Evolutionary conservation across 2,888 invertebrate species (phyloP).

Genomic region (Nymphalis c-album): DNA sequence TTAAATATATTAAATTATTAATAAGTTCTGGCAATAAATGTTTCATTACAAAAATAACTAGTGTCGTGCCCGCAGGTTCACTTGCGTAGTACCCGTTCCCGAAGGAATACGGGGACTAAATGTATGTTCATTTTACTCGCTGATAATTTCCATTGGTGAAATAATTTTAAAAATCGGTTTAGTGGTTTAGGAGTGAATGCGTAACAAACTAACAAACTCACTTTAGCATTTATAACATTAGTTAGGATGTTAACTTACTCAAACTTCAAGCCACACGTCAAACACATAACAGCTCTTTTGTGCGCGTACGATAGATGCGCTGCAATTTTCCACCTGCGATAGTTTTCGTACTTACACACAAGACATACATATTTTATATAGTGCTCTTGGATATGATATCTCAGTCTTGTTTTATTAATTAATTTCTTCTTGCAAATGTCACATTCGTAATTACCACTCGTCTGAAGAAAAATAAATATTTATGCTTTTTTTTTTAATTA

Average conservation of each 20-base stretch:
- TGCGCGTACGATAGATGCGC: constrained; percentile 20
- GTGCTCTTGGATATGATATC: constrained; percentile 22
- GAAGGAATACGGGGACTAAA: too few relatives aligned
- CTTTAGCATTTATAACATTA: neutral
- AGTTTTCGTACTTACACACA: constrained; percentile 24
- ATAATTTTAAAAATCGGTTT: too few relatives aligned
- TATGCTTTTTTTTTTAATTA: too few relatives aligned
- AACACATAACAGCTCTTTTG: constrained; percentile 20
- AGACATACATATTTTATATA: constrained; percentile 26
- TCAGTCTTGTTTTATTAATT: neutral
- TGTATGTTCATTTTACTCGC: too few relatives aligned
- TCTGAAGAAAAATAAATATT: constrained; percentile 18
- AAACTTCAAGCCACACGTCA: constrained; percentile 27
- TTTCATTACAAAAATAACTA: neutral
- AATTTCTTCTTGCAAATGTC: constrained; percentile 26
- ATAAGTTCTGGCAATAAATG: neutral
- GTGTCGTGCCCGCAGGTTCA: too few relatives aligned
- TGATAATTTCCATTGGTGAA: too few relatives aligned
- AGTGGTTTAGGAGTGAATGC: too few relatives aligned
- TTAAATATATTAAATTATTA: neutral
- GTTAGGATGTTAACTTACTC: constrained; percentile 18
- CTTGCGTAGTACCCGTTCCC: too few relatives aligned
- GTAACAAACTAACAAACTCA: too few relatives aligned
- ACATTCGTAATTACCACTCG: constrained; percentile 21
- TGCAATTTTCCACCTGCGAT: constrained; percentile 10